These are phyloP conservation scores for Mesopsocus fuscifrons DNA, from an alignment of 2,888 invertebrate species.

Conservation along the genomic window DNA sequence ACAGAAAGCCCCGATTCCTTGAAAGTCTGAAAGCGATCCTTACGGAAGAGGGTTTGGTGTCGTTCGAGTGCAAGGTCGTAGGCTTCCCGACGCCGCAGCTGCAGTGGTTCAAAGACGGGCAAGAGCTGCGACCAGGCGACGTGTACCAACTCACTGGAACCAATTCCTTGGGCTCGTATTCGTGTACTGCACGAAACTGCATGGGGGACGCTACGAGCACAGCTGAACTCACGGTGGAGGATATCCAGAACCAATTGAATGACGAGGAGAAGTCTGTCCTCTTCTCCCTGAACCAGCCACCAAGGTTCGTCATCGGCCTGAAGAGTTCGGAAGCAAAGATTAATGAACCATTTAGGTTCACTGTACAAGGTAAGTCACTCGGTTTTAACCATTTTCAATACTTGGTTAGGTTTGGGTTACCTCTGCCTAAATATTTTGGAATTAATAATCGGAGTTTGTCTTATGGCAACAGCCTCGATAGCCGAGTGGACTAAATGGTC, in stretches of 20 bases:
- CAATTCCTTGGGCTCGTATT: slow-evolving; percentile 70
- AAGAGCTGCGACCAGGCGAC: slow-evolving; percentile 79
- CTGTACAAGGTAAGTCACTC: slow-evolving; percentile 45
- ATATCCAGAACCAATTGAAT: slow-evolving; percentile 74
- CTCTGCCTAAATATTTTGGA: no score
- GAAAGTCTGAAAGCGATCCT: slow-evolving; percentile 74
- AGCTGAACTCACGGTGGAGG: slow-evolving; percentile 74
- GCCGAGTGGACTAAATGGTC: no score
- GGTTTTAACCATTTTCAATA: no score
- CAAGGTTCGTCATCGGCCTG: slow-evolving; percentile 60
- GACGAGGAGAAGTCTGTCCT: slow-evolving; percentile 67
- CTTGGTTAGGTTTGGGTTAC: no score
- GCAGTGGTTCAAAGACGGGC: slow-evolving; percentile 84
- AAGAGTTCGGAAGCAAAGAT: slow-evolving; percentile 68
- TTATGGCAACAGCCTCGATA: no score
- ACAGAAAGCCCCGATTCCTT: slow-evolving; percentile 74
- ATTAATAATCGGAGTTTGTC: no score
- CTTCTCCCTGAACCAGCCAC: slow-evolving; percentile 54
- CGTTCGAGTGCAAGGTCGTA: slow-evolving; percentile 84
- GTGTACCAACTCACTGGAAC: slow-evolving; percentile 82
- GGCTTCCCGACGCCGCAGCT: slow-evolving; percentile 76
- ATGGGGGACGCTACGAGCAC: slow-evolving; percentile 80
- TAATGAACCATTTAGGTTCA: slow-evolving; percentile 61
- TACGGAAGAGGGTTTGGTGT: slow-evolving; percentile 79
- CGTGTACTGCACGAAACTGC: slow-evolving; percentile 73